Evolutionary conservation across 1,140 invertebrate species (phyloP).

Genomic region (Scylla paramamosain): DNA sequence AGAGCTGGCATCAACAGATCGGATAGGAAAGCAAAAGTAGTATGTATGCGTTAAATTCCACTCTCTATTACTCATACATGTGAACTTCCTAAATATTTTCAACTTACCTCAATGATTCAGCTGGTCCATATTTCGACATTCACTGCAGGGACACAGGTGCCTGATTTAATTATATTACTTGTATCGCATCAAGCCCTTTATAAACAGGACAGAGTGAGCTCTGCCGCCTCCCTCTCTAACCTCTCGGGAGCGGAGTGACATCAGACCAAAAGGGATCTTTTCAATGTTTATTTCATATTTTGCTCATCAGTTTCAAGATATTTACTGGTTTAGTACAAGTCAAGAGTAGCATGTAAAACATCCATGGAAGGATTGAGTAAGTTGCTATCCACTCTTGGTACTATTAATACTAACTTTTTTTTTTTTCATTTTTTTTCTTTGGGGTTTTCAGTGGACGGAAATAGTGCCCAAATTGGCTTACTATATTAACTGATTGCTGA

Average conservation of each 20-base stretch:
- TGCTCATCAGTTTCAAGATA: background rate
- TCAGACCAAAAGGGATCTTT: background rate
- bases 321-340: background rate
- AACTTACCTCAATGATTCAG: no score
- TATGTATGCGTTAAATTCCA: no score
- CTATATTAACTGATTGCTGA: background rate
- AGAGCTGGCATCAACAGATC: no score
- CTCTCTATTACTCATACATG: no score
- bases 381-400: constrained; percentile 21
- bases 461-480: background rate
- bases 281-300: constrained; percentile 5
- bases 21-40: no score
- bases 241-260: background rate
- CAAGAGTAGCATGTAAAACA: constrained; percentile 1
- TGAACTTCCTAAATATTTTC: no score
- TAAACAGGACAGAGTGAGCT: background rate
- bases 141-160: no score
- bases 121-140: no score
- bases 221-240: background rate
- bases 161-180: no score
- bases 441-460: constrained; percentile 53
- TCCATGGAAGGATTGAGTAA: constrained; percentile 13
- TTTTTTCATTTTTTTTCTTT: background rate
- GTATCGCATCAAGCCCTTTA: no score
- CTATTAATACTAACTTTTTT: background rate